phyloP scores from a whole-genome alignment of 2,797 vertebrate species.

The Myotis vivesi region DNA sequence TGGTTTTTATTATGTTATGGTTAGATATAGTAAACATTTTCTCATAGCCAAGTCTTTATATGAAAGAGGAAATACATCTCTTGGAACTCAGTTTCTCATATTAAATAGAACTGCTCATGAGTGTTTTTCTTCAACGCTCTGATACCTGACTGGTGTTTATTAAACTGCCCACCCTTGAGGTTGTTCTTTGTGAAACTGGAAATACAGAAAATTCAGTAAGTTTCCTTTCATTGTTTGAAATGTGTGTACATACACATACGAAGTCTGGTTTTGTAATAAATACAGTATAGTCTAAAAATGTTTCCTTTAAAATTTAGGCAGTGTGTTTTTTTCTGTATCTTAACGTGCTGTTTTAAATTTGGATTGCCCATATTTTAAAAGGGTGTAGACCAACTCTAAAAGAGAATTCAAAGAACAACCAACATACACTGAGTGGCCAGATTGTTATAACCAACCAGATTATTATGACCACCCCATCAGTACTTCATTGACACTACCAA shows the following conservation, averaged over 20 bases:
- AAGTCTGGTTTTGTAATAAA: background rate
- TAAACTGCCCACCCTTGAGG: background rate
- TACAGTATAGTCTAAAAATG: background rate
- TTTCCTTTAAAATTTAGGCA: background rate
- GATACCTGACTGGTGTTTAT: background rate
- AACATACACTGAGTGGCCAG: background rate
- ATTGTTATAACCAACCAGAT: no score
- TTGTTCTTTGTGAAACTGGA: background rate
- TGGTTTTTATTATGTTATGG: background rate
- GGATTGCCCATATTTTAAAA: background rate
- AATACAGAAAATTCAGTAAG: background rate
- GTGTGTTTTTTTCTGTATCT: background rate
- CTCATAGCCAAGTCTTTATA: background rate
- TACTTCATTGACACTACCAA: no score
- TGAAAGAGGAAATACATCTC: background rate
- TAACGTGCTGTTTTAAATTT: background rate
- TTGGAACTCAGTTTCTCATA: background rate
- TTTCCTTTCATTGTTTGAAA: constrained; percentile 33
- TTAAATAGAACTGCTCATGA: background rate
- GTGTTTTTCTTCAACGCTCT: background rate
- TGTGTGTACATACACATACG: background rate
- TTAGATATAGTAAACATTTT: background rate
- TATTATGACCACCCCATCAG: no score
- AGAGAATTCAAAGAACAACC: constrained; percentile 21
- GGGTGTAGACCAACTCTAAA: background rate